These are phyloP conservation scores for Drosophila lacertosa DNA, from an alignment of 1,140 invertebrate species.

Conservation along the genomic window DNA sequence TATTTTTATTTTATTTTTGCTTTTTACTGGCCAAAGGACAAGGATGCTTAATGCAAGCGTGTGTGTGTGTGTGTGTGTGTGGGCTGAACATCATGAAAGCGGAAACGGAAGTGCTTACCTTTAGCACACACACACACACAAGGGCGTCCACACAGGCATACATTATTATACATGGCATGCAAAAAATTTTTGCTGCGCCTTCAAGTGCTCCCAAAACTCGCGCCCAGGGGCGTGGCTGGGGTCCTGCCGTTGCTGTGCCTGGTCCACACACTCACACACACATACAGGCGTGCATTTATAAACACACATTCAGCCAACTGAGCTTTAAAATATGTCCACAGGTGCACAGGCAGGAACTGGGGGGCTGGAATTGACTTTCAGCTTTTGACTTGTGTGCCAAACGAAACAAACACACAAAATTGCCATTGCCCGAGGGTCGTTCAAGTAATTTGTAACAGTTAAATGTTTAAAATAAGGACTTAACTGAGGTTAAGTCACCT, in stretches of 20 bases:
- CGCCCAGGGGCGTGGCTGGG: constrained; percentile 23
- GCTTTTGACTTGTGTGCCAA: constrained; percentile 72
- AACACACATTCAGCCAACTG: constrained; percentile 31
- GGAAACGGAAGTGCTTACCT: constrained; percentile 77
- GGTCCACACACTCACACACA: constrained; percentile 14
- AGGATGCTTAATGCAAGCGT: not conserved
- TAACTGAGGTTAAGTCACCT: too few relatives aligned
- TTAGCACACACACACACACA: constrained; percentile 43
- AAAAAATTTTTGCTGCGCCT: constrained; percentile 54
- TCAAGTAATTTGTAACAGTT: not conserved
- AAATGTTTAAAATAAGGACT: not conserved
- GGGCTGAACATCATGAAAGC: constrained; percentile 63
- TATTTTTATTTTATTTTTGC: constrained; percentile 42
- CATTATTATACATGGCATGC: constrained; percentile 50
- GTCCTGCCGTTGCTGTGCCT: constrained; percentile 1
- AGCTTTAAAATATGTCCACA: constrained; percentile 78
- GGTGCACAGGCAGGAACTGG: constrained; percentile 55
- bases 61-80: constrained; percentile 28
- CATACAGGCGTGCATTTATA: constrained; percentile 8
- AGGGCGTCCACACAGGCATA: constrained; percentile 16
- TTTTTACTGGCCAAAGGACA: constrained; percentile 39
- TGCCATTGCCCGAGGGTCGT: constrained; percentile 37
- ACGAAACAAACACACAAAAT: constrained; percentile 62
- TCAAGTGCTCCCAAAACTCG: constrained; percentile 46
- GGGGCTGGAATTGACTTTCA: constrained; percentile 69